Base-by-base conservation (phyloP, 2,797 vertebrate species). In the Toxotes lorentzi region DNA sequence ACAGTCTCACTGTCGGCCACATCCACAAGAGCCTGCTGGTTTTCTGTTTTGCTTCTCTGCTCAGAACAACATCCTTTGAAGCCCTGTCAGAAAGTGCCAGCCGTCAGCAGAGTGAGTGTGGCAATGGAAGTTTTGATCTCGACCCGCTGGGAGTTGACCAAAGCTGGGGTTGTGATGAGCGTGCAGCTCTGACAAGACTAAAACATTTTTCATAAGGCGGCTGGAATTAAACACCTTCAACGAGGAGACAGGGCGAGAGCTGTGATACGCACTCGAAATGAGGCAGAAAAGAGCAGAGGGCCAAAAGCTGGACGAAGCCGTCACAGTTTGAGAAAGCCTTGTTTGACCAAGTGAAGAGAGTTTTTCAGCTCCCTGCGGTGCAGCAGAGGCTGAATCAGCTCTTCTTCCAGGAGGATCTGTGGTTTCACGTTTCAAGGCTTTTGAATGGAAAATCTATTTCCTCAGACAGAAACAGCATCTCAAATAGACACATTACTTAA, bases 351-450 rank as follows among this genome's bases (percentile, higher is more conserved):
- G 58, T 54, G 56, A 40, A 23, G 57, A n/a, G 47, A 72, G 76
- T 2, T 70, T 74, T 76, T 72, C 7, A 69, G 75, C 84, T 78
- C 71, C 48, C 79, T 58, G 65, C 1, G 16, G 72, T 80, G 57
- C 53, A 54, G 51, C 70, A 69, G 41, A 5, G 1, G 77, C 85
- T 87, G 90, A 91, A 71, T 93, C 87, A 87, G 87, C 84, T 23
- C 34, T 83, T 90, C 63, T 61, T 68, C 30, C 23, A 51, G 50
- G 53, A 81, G 45, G 67, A 41, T 76, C 54, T 51, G 58, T 69
- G 74, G 81, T 68, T 85, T 81, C 74, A 71, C 17, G 9, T 82
- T 72, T 82, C 70, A 65, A 6, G 35, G 53, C 64, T 59, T 76
- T 69, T 70, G 11, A 82, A 70, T 69, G 66, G 57, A 76, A 88